Evolutionary conservation across 2,888 invertebrate genomes (phyloP).

Genomic region (Drosophila ochracea): DNA sequence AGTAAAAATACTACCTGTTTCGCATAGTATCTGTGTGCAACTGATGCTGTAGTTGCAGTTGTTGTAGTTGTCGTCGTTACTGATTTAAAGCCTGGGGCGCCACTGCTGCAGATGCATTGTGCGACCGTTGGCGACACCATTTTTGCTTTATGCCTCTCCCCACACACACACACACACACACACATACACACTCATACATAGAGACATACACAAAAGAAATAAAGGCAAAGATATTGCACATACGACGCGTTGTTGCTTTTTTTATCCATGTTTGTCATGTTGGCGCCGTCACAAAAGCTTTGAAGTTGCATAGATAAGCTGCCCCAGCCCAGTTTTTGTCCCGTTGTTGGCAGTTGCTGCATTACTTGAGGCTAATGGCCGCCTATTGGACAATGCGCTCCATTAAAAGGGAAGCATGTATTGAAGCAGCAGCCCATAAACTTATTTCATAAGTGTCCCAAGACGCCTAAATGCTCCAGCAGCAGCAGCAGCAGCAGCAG

Average conservation of each 20-base stretch:
- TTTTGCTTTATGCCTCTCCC: constrained; percentile 59
- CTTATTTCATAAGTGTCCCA: constrained; percentile 57
- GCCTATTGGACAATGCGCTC: constrained; percentile 53
- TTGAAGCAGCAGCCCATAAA: constrained; percentile 53
- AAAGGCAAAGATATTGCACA: constrained; percentile 73
- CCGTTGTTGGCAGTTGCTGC: constrained; percentile 44
- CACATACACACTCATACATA: constrained; percentile 3
- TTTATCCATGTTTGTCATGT: constrained; percentile 55
- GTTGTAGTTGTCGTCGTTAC: constrained; percentile 32
- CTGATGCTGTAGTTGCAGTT: constrained; percentile 25
- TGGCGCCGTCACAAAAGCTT: constrained; percentile 72
- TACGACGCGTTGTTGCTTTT: constrained; percentile 70
- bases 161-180: constrained; percentile 1
- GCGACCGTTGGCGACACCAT: constrained; percentile 69
- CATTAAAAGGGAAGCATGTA: constrained; percentile 33
- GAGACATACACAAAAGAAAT: constrained; percentile 18
- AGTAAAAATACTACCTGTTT: constrained; percentile 57
- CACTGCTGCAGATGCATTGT: constrained; percentile 52
- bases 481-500: constrained; percentile 1
- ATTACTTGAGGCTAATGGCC: constrained; percentile 71
- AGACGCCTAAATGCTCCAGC: constrained; percentile 25
- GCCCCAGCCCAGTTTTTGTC: constrained; percentile 7
- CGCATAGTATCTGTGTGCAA: constrained; percentile 16
- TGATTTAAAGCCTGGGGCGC: constrained; percentile 23
- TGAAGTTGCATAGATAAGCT: constrained; percentile 74